phyloP scores from a whole-genome alignment of 2,888 invertebrate genomes.

The Drosophila anceps region DNA sequence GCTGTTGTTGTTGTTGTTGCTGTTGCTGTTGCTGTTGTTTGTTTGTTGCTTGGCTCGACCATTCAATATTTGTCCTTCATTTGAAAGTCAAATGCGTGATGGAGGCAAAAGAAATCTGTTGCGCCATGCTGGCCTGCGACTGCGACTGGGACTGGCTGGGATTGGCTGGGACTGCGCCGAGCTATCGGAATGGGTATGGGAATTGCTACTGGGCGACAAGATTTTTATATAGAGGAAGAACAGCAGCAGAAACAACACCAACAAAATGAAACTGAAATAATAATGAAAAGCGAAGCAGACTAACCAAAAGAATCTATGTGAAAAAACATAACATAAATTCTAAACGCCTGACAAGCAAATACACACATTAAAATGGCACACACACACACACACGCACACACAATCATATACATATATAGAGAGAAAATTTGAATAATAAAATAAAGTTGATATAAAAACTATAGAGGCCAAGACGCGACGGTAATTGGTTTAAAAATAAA shows the following conservation, averaged over 20 bases:
- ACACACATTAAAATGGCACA: constrained; percentile 53
- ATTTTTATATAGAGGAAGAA: neutral
- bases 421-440: constrained; percentile 48
- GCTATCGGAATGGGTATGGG: constrained; percentile 22
- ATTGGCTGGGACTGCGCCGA: constrained; percentile 31
- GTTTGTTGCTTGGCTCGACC: constrained; percentile 61
- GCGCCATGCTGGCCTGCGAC: constrained; percentile 56
- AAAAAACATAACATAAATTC: constrained; percentile 77
- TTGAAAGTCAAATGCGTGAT: constrained; percentile 80
- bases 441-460: constrained; percentile 74
- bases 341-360: constrained; percentile 75
- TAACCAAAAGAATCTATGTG: constrained; percentile 74
- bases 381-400: constrained; percentile 13
- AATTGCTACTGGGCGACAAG: constrained; percentile 33
- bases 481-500: constrained; percentile 79
- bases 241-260: constrained; percentile 2
- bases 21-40: constrained; percentile 46
- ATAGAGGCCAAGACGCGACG: constrained; percentile 42
- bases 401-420: neutral
- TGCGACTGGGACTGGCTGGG: constrained; percentile 35
- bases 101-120: constrained; percentile 76
- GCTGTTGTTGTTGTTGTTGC: constrained; percentile 43
- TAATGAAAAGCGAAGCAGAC: constrained; percentile 62
- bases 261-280: constrained; percentile 25
- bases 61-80: constrained; percentile 81